Base-by-base conservation (phyloP, 2,888 invertebrate genomes). In the Globia sparganii region DNA sequence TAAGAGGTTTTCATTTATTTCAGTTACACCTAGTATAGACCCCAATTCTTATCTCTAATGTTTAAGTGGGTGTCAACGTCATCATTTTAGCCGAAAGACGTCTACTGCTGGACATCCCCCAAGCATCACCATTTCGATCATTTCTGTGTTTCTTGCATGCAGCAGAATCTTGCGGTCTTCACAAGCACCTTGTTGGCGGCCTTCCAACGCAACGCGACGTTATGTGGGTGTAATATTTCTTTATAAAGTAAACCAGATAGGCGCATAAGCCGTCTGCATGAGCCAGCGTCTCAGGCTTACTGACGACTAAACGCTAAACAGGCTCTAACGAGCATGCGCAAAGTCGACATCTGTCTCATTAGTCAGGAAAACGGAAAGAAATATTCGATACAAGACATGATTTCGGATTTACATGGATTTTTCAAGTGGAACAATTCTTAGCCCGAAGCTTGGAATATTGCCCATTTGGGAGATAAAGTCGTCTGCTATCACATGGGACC, bases 381-480 rank as follows among this genome's bases (percentile, higher is more conserved):
- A 34, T n/a, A 59, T 77, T 77, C 31, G 59, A 80, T 37, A 69
- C 28, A 37, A 34, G 28, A 61, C 53, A 31, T 34, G 53, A 61
- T 21, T 28, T 70, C 25, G 15, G 28, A 15, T 61, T 61, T 46
- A 31, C 58, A 53, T 43, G 1, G 34, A 67, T 75, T 81, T 81
- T 64, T 81, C 46, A 15, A 56, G 31, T 28, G n/a, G 53, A 31
- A 46, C n/a, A 75, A 37, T 40, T 67, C 43, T 28, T 59, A 21
- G 34, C 43, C 37, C 8, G 2, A 11, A 46, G 37, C 43, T 67
- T 66, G 78, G 78, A 78, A 66, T 66, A 13, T 5, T 67, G 76
- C 61, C 37, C 53, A 61, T 49, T 75, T 49, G 56, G 11, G 9
- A 75, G 67, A 76, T 67, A 56, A 67, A 62, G 15, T 67, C 40